These are phyloP conservation scores for Tokudaia muenninki DNA, from an alignment of 2,797 vertebrate genomes.

Conservation along the genomic window DNA sequence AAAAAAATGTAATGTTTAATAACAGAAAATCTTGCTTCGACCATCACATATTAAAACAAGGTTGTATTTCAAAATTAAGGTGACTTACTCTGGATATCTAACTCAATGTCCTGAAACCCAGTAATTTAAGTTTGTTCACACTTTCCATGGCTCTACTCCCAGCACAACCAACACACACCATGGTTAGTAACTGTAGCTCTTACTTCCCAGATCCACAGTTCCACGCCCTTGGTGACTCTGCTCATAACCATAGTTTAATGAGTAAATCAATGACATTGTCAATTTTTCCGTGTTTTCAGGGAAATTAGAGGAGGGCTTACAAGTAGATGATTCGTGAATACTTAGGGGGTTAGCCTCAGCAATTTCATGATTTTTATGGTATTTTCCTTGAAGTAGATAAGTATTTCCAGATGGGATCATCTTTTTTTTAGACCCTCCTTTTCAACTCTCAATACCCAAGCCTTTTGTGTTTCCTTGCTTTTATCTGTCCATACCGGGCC, in stretches of 20 bases:
- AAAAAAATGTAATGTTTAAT: slow-evolving; percentile 8
- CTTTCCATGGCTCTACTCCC: neutral
- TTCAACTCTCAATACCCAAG: neutral
- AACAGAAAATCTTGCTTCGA: neutral
- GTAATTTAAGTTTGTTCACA: slow-evolving; percentile 29
- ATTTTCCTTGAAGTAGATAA: slow-evolving; percentile 57
- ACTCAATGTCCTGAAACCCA: neutral
- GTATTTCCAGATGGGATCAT: slow-evolving; percentile 49
- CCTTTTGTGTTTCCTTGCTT: slow-evolving; percentile 27
- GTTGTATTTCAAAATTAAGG: slow-evolving; percentile 29
- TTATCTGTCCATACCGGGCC: slow-evolving; percentile 14
- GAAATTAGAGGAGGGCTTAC: neutral
- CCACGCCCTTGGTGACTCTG: neutral
- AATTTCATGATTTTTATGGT: slow-evolving; percentile 3
- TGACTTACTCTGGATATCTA: neutral
- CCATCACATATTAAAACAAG: neutral
- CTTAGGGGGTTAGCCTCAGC: slow-evolving; percentile 2
- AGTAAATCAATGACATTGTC: slow-evolving; percentile 1
- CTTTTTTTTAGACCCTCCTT: neutral
- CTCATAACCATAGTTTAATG: neutral
- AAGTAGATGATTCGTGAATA: slow-evolving; percentile 52
- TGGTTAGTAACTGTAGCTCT: neutral
- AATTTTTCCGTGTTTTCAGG: slow-evolving; percentile 30
- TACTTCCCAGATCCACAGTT: neutral
- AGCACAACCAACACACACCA: neutral